Evolutionary conservation across 1,140 invertebrate species (phyloP), one percentile per base, ranked within the genome.

Genomic region (Neodiprion pinetum): DNA sequence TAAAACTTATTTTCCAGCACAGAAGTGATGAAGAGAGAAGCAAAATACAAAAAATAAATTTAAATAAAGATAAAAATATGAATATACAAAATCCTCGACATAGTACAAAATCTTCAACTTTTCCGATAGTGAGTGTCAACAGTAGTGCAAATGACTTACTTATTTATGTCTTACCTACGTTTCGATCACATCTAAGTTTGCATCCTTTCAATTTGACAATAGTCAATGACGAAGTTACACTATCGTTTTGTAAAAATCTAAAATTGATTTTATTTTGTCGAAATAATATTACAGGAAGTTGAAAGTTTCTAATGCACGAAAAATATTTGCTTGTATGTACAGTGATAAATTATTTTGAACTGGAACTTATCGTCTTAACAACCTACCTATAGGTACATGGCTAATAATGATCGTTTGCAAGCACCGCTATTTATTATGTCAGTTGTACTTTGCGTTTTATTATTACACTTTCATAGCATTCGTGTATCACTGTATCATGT

Each of bases 31-130:
- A 17, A 17, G 9, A 61, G n/a, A 12, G n/a, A 61, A 40, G 28
- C n/a, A 14, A 61, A 61, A 61, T 14, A 17, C 28, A 40, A 40
- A 17, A 61, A 61, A 61, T 17, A 61, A 61, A 40, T 40, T 61
- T 61, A 61, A 61, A 61, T 14, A 17, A 61, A 61, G n/a, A 61
- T 5, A 61, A 61, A 61, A 61, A 17, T 14, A 84, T 80, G 85
- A 77, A 82, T 84, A 86, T 82, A 86, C 82, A 88, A 87, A 87
- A 84, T 87, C 86, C 84, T 87, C 80, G 83, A 86, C 80, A 88
- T 87, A 88, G 86, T 88, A 88, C 86, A 88, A 88, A 88, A 80
- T 84, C 84, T 83, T 84, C 82, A 86, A 79, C 40, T 69, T 69
- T 23, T 21, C 82, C 81, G 79, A 86, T 87, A 86, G 84, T 79